Evolutionary conservation across 2,797 vertebrate species (phyloP).

Genomic region (Onychomys leucogaster): DNA sequence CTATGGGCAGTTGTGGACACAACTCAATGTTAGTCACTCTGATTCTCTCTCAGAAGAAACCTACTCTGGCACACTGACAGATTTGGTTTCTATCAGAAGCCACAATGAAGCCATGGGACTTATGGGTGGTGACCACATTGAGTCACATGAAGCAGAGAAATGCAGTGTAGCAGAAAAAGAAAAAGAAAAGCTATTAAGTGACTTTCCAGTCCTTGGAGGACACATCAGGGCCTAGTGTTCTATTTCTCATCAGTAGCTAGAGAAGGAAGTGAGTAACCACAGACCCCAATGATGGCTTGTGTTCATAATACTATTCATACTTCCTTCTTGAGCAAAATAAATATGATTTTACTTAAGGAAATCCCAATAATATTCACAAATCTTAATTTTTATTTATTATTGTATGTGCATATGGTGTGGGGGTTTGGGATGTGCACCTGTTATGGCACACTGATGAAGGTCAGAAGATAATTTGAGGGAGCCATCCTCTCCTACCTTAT

Average conservation of each 20-base stretch:
- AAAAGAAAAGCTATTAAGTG: background rate
- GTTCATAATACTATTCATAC: background rate
- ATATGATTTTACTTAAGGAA: background rate
- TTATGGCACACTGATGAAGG: background rate
- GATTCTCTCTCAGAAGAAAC: background rate
- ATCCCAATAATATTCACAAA: background rate
- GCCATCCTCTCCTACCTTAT: background rate
- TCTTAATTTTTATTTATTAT: background rate
- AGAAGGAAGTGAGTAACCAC: background rate
- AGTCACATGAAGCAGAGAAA: background rate
- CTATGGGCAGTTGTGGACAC: background rate
- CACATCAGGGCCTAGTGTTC: background rate
- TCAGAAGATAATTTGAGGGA: background rate
- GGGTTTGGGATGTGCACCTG: background rate
- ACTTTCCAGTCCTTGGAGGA: background rate
- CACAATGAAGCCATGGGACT: background rate
- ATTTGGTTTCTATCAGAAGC: background rate
- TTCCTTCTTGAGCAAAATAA: constrained; percentile 25
- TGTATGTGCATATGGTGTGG: background rate
- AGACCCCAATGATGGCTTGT: background rate
- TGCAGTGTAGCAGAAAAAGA: background rate
- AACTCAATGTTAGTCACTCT: background rate
- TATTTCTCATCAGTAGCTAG: background rate
- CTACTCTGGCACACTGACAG: background rate
- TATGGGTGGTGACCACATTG: background rate